Base-by-base conservation (phyloP, 2,113 vertebrate species). In the Hymenochirus boettgeri region DNA sequence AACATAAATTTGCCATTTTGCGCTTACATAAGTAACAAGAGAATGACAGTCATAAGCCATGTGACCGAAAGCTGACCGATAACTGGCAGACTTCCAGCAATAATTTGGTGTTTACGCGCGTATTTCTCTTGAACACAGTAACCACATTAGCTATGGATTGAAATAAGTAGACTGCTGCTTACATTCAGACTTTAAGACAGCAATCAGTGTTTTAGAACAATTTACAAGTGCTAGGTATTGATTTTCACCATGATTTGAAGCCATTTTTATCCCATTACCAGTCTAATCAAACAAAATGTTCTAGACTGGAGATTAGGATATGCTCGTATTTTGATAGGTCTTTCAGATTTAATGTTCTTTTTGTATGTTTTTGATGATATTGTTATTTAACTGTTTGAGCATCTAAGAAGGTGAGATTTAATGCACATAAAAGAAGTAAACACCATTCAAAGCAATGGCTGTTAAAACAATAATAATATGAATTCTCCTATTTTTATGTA, bases 51-150 rank as follows among this genome's bases (percentile, higher is more conserved):
- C 25, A n/a, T 8, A 47, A 56, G 42, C 37, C 33, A 57, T 65
- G 15, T 48, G 42, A 65, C 53, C 57, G 53, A 57, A 57, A 57
- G 13, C 39, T 33, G 62, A 65, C 53, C 47, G 51, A 11, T 26
- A 56, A 55, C 23, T 22, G 37, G 26, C 62, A 57, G 42, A 45
- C 42, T 25, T 57, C 15, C 42, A 19, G 25, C 33, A 37, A 23
- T 47, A 57, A 19, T 33, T 65, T 35, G 42, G 46, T 35, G 27
- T 3, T 15, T 29, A 37, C 18, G 42, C 31, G 29, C 55, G 25
- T 65, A 22, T 25, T 10, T 27, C 37, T 24, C 24, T 65, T 10
- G 52, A 18, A 26, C 48, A 62, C 2, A 52, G 7, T 42, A 9
- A 21, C 29, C 25, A 2, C 4, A 33, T 55, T 56, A 47, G 47